phyloP scores from a whole-genome alignment of 2,888 invertebrate species.

The Camponotus fellah region DNA sequence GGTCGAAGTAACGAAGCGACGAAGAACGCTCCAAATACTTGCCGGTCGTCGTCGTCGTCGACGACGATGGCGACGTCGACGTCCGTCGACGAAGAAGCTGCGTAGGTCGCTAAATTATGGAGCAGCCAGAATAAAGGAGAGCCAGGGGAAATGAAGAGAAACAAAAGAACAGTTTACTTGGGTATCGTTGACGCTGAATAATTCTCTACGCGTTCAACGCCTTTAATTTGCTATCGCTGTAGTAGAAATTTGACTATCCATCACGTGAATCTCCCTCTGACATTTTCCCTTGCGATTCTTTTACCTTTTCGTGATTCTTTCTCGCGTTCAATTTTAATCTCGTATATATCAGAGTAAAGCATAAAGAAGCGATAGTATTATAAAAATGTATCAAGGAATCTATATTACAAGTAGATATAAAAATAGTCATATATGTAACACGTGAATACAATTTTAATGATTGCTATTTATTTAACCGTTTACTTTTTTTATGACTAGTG shows the following conservation, averaged over 20 bases:
- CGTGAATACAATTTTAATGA: background rate
- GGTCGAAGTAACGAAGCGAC: constrained; percentile 60
- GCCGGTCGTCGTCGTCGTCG: constrained; percentile 53
- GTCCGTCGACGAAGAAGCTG: constrained; percentile 41
- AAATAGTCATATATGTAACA: background rate
- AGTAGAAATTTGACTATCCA: constrained; percentile 24
- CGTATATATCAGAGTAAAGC: background rate
- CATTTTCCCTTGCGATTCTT: background rate
- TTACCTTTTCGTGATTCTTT: background rate
- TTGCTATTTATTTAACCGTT: background rate
- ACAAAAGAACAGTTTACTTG: constrained; percentile 30
- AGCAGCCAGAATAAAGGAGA: constrained; percentile 45
- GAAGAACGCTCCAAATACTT: constrained; percentile 70
- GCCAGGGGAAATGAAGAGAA: constrained; percentile 31
- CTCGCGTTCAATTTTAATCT: constrained; percentile 7
- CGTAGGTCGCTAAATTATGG: constrained; percentile 67
- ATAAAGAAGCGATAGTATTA: background rate
- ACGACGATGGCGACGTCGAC: constrained; percentile 6
- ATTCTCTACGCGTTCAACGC: constrained; percentile 32
- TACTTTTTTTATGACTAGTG: background rate
- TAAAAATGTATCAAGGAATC: background rate
- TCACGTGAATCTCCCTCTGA: background rate
- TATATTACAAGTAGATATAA: background rate
- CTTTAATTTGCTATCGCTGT: constrained; percentile 34
- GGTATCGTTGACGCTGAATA: constrained; percentile 45